Evolutionary conservation across 2,113 vertebrate genomes (phyloP).

Genomic region (Ageneiosus marmoratus): DNA sequence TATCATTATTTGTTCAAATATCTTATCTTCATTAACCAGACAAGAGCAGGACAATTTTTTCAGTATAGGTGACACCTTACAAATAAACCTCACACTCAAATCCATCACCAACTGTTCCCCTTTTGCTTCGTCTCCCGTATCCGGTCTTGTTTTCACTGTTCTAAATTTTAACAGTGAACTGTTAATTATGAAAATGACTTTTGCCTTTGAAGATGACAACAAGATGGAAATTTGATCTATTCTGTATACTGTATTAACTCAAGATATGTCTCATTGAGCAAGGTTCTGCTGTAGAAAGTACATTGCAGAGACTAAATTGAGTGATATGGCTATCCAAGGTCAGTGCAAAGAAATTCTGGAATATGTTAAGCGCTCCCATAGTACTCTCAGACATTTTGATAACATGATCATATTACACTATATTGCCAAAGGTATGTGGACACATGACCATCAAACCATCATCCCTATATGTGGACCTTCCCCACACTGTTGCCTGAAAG

Average conservation of each 20-base stretch:
- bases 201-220: background rate
- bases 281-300: background rate
- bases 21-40: background rate
- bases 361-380: background rate
- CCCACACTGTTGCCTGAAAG: background rate
- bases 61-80: background rate
- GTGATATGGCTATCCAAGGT: background rate
- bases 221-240: background rate
- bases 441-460: background rate
- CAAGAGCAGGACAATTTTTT: background rate
- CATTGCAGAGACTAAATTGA: background rate
- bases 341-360: background rate
- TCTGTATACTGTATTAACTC: background rate
- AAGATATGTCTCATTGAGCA: background rate
- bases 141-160: background rate
- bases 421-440: background rate
- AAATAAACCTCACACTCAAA: background rate
- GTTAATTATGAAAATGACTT: background rate
- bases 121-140: background rate
- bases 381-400: background rate
- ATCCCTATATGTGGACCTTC: background rate
- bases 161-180: background rate
- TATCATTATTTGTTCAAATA: background rate
- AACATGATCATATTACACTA: background rate
- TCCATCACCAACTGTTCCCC: background rate